A percentile compares a stretch with the other conserved stretches of the same genome.
Evolutionary conservation across 2,888 invertebrate species (phyloP).

Genomic region (Ypsolopha sequella): DNA sequence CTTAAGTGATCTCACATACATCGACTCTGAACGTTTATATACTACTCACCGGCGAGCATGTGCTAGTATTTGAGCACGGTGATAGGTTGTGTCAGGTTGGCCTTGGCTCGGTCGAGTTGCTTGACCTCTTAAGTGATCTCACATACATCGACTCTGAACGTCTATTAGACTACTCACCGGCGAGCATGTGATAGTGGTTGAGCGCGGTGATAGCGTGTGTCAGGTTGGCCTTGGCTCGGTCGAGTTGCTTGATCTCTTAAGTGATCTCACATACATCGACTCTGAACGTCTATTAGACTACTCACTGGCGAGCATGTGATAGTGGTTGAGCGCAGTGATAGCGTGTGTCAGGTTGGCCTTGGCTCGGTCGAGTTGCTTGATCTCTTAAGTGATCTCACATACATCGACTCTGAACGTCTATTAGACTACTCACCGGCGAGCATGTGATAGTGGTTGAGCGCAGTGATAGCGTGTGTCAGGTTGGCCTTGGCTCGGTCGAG

Average conservation of each 20-base stretch:
- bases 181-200: slow-evolving; percentile 97
- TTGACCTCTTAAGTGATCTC: no score
- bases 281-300: slow-evolving; percentile 75
- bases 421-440: slow-evolving; percentile 71
- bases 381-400: slow-evolving; percentile 96
- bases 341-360: slow-evolving; percentile 97
- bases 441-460: slow-evolving; percentile 98
- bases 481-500: slow-evolving; percentile 96
- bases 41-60: no score
- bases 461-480: slow-evolving; percentile 96
- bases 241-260: slow-evolving; percentile 94
- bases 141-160: no score
- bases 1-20: slow-evolving; percentile 95
- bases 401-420: slow-evolving; percentile 89
- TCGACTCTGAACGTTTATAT: slow-evolving; percentile 95
- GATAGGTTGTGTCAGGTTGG: no score
- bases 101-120: no score
- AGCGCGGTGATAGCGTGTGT: slow-evolving; percentile 97
- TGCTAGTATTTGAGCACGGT: no score
- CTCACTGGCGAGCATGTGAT: slow-evolving; percentile 91
- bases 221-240: slow-evolving; percentile 96
- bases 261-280: slow-evolving; percentile 95
- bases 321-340: slow-evolving; percentile 96
- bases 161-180: slow-evolving; percentile 45
- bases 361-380: slow-evolving; percentile 96